A percentile compares a stretch with the other conserved stretches of the same genome.
phyloP scores from a whole-genome alignment of 2,113 vertebrate species.

The Herpailurus yagouaroundi region DNA sequence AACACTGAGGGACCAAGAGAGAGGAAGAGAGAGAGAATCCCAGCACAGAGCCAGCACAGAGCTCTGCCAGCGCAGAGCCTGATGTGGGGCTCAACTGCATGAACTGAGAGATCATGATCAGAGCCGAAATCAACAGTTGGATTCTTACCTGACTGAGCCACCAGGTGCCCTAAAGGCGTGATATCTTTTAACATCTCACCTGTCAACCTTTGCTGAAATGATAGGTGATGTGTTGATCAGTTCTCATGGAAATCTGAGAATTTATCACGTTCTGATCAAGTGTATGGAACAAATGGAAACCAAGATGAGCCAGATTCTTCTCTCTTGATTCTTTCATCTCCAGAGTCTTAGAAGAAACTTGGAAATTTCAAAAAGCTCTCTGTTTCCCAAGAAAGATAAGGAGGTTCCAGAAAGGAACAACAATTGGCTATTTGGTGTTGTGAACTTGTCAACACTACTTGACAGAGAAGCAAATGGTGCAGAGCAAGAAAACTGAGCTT shows the following conservation, averaged over 20 bases:
- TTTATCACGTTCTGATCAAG: constrained; percentile 20
- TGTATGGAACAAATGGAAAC: neutral
- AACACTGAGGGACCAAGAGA: no score
- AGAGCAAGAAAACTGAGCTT: constrained; percentile 54
- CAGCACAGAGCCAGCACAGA: no score
- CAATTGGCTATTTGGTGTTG: neutral
- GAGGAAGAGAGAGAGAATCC: no score
- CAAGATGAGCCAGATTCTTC: constrained; percentile 43
- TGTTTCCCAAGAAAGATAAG: constrained; percentile 40
- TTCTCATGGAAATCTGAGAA: neutral
- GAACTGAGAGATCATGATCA: no score
- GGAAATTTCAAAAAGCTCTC: neutral
- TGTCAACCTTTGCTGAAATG: neutral
- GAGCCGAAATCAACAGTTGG: no score
- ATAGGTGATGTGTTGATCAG: neutral
- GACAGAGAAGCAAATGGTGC: constrained; percentile 54
- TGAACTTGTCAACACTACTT: constrained; percentile 45
- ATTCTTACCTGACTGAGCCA: no score
- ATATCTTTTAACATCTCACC: neutral
- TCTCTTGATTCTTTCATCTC: neutral
- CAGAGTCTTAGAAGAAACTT: constrained; percentile 26
- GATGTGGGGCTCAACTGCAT: no score
- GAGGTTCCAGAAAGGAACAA: neutral
- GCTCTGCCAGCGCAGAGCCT: no score
- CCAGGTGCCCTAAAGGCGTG: neutral